Conservation (phyloP, 1,140 invertebrate genomes). For the Musca domestica region DNA sequence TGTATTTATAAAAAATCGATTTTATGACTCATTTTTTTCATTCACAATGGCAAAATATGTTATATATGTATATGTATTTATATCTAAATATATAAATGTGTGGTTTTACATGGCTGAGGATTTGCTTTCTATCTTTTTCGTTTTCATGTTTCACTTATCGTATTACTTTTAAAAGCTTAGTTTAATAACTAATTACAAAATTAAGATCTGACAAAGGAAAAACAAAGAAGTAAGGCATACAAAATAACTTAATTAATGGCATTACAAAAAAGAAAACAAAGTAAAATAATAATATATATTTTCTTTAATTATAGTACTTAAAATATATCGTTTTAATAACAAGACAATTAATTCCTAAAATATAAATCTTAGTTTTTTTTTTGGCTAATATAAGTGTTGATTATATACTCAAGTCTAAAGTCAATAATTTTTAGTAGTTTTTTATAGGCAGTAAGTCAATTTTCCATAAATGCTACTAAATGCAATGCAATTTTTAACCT, state of each 20-base stretch:
- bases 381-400: background rate
- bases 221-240: too few species aligned
- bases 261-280: slow-evolving; percentile 4
- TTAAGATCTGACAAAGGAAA: too few species aligned
- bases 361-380: background rate
- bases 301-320: background rate
- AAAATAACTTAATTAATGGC: too few species aligned
- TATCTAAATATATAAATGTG: background rate
- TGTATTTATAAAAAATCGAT: background rate
- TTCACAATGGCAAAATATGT: background rate
- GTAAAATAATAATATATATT: background rate
- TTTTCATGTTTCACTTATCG: background rate
- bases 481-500: background rate
- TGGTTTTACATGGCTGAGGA: background rate
- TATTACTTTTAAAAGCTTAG: too few species aligned
- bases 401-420: background rate
- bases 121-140: slow-evolving; percentile 1
- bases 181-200: too few species aligned
- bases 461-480: background rate
- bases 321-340: background rate
- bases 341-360: background rate
- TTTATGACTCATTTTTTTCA: background rate
- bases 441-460: background rate
- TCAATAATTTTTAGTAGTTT: background rate
- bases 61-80: too few species aligned